A percentile compares a stretch with the other conserved stretches of the same genome.
These are phyloP conservation scores for Labeo catla DNA, from an alignment of 2,113 vertebrate species.

Conservation along the genomic window DNA sequence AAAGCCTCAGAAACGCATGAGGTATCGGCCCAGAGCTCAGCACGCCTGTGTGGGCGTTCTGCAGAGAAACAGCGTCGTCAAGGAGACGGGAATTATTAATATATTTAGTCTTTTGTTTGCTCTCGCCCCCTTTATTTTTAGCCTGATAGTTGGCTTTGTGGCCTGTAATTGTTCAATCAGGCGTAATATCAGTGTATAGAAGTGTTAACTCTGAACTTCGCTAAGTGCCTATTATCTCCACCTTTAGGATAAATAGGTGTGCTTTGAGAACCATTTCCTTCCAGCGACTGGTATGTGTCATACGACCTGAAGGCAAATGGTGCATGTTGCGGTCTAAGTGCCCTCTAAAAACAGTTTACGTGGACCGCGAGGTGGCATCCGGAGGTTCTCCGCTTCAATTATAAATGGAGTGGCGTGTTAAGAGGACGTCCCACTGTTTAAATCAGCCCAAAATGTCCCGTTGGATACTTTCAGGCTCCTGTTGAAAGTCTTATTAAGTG, in stretches of 20 bases:
- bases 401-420: constrained; percentile 17
- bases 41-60: constrained; percentile 67
- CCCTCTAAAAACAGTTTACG: neutral
- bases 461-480: constrained; percentile 17
- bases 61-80: constrained; percentile 67
- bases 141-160: constrained; percentile 56
- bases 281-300: constrained; percentile 37
- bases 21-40: constrained; percentile 63
- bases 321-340: neutral
- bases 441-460: neutral
- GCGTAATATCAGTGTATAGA: constrained; percentile 58
- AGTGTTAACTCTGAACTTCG: constrained; percentile 42
- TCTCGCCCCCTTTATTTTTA: constrained; percentile 68
- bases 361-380: neutral
- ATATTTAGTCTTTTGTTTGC: constrained; percentile 68
- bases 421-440: constrained; percentile 17
- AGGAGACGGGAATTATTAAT: constrained; percentile 73
- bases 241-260: constrained; percentile 53
- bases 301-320: constrained; percentile 19
- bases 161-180: constrained; percentile 62
- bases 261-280: constrained; percentile 21
- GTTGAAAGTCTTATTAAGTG: constrained; percentile 25
- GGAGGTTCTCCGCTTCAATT: constrained; percentile 25
- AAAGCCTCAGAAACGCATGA: constrained; percentile 57
- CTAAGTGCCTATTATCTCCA: constrained; percentile 55